Base-by-base conservation (phyloP, 2,888 invertebrate species). In the Eurytoma adleriae region DNA sequence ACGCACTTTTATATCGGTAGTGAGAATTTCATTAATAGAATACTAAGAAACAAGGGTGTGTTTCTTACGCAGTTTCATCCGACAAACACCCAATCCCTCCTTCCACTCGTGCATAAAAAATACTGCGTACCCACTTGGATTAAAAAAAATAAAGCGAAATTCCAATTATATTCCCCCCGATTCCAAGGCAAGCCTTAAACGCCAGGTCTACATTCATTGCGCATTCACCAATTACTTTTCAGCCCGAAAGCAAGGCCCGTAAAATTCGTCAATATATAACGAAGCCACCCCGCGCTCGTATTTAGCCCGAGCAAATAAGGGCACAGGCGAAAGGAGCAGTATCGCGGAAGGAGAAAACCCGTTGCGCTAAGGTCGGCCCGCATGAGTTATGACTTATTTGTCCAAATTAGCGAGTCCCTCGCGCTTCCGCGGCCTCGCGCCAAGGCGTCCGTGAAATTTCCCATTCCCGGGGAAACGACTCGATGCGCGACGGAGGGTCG, bases 401-500 rank as follows among this genome's bases (percentile, higher is more conserved):
- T 16, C 48, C 18, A 74, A 74, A 74, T 67, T 74, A 69, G 30
- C 18, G 61, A 66, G 66, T 56, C 24, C n/a, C 57, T 7, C 3
- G 16, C 24, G 16, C 14, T 24, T 7, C 54, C 24, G 24, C 24
- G 40, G 40, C 27, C 13, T 13, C 27, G 52, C 14, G n/a, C 30
- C 18, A 13, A 54, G 14, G 52, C n/a, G 82, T 66, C 83, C 85
- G 84, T 84, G 86, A 87, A 86, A 86, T 86, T 85, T 84, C 84
- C 85, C 86, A 86, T 87, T 86, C 84, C 82, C 73, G 84, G n/a
- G 54, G 54, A 54, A 81, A 84, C 78, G 78, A 83, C 82, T 85
- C 84, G 70, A 56, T 66, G 54, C 18, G 59, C 40, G 40, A 40
- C 1, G 7, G 40, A 40, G 40, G 10, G 10, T 7, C 48, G 62